These are phyloP conservation scores for Prunella himalayana DNA, from an alignment of 2,113 vertebrate species.

Conservation along the genomic window DNA sequence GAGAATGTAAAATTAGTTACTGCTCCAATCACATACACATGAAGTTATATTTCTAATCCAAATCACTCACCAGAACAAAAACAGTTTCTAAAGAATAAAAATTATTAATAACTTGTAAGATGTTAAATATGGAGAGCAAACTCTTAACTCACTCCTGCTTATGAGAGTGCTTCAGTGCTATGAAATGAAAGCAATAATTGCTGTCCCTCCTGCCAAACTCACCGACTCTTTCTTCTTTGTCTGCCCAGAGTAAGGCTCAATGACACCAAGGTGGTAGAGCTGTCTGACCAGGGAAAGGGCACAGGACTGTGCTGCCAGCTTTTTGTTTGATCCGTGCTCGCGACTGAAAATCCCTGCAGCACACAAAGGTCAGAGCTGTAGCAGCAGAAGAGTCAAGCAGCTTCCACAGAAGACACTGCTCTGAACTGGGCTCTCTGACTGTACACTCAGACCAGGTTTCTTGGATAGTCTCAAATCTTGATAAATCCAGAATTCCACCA, in stretches of 20 bases:
- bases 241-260: conserved; percentile 88
- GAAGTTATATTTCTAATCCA: not conserved
- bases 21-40: not conserved
- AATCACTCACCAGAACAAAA: not conserved
- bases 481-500: not conserved
- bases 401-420: not conserved
- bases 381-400: not conserved
- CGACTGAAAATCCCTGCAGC: conserved; percentile 84
- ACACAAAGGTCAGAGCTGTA: conserved; percentile 27
- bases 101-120: not conserved
- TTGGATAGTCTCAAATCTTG: not conserved
- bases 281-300: conserved; percentile 93
- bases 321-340: conserved; percentile 97
- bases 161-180: not conserved
- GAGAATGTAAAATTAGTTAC: not conserved
- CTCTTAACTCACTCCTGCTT: not conserved
- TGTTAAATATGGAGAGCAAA: not conserved
- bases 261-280: conserved; percentile 89
- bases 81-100: not conserved
- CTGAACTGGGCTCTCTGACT: not conserved
- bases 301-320: conserved; percentile 94
- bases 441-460: not conserved
- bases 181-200: not conserved
- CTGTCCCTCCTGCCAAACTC: conserved; percentile 45
- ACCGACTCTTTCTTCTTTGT: conserved; percentile 93